Conservation (phyloP, 2,888 invertebrate species). For the Lasioglossum lativentre region DNA sequence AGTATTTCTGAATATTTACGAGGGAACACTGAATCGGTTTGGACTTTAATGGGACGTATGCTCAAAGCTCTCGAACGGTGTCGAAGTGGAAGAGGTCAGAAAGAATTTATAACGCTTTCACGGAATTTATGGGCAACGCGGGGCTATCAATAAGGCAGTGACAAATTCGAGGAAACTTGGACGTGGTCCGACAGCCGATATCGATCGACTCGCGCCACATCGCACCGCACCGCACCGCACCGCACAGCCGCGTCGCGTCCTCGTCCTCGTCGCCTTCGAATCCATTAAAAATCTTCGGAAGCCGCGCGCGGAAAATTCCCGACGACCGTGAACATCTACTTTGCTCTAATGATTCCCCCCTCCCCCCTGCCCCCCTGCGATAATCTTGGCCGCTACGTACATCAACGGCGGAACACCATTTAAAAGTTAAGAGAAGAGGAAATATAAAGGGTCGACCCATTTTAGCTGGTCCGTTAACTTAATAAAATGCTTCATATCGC, state of each 20-base stretch:
- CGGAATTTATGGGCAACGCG: not conserved
- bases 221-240: no score
- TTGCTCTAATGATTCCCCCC: not conserved
- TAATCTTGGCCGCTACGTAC: slow-evolving; percentile 6
- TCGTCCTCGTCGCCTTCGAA: not conserved
- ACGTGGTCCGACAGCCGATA: slow-evolving; percentile 19
- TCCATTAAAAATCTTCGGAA: not conserved
- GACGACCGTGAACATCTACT: not conserved
- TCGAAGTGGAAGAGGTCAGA: not conserved
- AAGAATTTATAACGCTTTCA: slow-evolving; percentile 23
- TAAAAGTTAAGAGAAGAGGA: not conserved
- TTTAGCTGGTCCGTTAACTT: slow-evolving; percentile 21
- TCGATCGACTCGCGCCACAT: not conserved
- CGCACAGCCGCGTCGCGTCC: no score
- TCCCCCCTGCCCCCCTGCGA: not conserved
- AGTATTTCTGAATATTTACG: not conserved
- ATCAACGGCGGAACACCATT: not conserved
- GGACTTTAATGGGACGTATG: not conserved
- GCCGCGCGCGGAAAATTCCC: not conserved
- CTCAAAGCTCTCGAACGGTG: not conserved
- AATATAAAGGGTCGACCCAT: slow-evolving; percentile 10
- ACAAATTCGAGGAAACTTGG: slow-evolving; percentile 22
- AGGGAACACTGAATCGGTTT: not conserved
- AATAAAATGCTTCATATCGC: slow-evolving; percentile 38
- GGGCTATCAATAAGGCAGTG: slow-evolving; percentile 10